Evolutionary conservation across 2,797 vertebrate species (phyloP).

Genomic region (Chanos chanos): DNA sequence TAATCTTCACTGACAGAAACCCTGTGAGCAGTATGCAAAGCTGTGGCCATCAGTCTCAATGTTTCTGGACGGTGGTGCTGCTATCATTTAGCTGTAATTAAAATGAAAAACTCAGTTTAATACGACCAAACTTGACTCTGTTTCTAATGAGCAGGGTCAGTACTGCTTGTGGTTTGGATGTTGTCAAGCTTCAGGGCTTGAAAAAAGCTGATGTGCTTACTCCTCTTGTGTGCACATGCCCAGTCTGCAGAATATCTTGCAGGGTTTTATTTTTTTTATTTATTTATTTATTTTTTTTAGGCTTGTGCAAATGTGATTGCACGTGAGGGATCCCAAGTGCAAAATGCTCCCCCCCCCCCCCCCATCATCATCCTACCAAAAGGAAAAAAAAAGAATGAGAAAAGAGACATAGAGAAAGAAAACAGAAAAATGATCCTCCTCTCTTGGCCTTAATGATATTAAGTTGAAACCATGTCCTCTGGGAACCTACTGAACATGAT

Average conservation of each 20-base stretch:
- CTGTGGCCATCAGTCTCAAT: constrained; percentile 1
- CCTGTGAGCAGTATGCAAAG: constrained; percentile 10
- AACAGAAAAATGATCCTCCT: neutral
- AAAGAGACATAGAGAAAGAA: neutral
- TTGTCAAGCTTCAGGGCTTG: constrained; percentile 7
- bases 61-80: neutral
- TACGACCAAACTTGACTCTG: neutral
- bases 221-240: constrained; percentile 28
- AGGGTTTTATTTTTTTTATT: too few species aligned
- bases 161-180: constrained; percentile 17
- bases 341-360: neutral
- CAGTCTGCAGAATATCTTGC: constrained; percentile 24
- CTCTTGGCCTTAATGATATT: constrained; percentile 48
- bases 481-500: constrained; percentile 46
- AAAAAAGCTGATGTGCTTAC: constrained; percentile 32
- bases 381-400: constrained; percentile 10
- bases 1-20: constrained; percentile 22
- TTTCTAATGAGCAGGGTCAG: constrained; percentile 18
- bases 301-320: constrained; percentile 7
- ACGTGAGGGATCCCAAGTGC: constrained; percentile 7
- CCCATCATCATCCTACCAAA: neutral
- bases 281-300: constrained; percentile 9
- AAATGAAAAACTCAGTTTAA: constrained; percentile 13
- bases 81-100: constrained; percentile 14
- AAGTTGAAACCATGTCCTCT: constrained; percentile 50